Conservation (phyloP, 2,888 invertebrate genomes). For the Cryptocheilus praepositus region DNA sequence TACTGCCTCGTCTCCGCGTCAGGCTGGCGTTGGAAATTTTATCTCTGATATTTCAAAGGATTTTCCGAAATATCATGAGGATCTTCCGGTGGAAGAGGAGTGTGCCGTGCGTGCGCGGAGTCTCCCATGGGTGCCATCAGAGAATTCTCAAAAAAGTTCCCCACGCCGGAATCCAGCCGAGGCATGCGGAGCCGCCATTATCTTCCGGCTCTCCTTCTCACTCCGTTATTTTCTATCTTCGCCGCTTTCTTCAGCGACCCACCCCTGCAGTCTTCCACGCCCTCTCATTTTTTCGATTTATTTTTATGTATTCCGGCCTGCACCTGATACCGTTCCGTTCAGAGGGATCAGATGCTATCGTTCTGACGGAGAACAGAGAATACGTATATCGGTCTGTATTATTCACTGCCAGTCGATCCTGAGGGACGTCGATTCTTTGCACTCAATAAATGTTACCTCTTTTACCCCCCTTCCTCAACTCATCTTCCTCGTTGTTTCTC, state of each 20-base stretch:
- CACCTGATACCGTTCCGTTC: background rate
- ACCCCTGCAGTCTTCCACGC: background rate
- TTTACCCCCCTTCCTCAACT: background rate
- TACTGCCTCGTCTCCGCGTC: too few species aligned
- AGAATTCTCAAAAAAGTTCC: constrained; percentile 50
- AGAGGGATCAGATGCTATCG: constrained; percentile 41
- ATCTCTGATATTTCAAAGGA: constrained; percentile 43
- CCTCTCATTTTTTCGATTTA: constrained; percentile 44
- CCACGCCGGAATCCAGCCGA: constrained; percentile 26
- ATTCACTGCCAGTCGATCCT: constrained; percentile 53
- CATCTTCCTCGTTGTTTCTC: background rate
- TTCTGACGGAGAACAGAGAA: constrained; percentile 36
- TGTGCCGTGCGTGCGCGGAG: constrained; percentile 31
- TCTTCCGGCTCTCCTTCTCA: constrained; percentile 18
- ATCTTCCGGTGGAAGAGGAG: constrained; percentile 25
- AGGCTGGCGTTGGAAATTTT: constrained; percentile 21
- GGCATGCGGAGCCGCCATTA: constrained; percentile 30
- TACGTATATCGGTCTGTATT: constrained; percentile 33
- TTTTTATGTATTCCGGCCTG: constrained; percentile 48
- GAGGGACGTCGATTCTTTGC: constrained; percentile 37
- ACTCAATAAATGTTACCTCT: constrained; percentile 49
- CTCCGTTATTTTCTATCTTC: constrained; percentile 13
- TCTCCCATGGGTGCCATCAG: constrained; percentile 50
- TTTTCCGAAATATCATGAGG: constrained; percentile 51
- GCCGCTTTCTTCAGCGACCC: constrained; percentile 1